Conservation (phyloP, 1,140 invertebrate species). For the Vanessa atalanta region DNA sequence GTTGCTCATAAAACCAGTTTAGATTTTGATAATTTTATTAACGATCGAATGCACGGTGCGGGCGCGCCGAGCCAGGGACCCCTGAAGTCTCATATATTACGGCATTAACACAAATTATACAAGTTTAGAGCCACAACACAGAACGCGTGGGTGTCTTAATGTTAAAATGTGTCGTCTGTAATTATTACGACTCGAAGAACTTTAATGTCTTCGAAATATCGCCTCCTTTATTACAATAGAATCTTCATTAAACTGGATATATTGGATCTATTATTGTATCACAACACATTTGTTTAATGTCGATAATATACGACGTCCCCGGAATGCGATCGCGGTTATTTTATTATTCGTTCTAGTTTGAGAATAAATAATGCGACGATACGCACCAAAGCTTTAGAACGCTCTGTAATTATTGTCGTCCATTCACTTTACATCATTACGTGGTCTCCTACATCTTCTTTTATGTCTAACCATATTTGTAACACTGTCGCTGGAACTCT, state of each 20-base stretch:
- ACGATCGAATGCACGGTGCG: slow-evolving; percentile 72
- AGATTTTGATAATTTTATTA: slow-evolving; percentile 81
- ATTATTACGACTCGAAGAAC: slow-evolving; percentile 75
- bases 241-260: slow-evolving; percentile 66
- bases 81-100: slow-evolving; percentile 78
- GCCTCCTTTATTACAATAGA: slow-evolving; percentile 76
- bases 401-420: slow-evolving; percentile 70
- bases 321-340: slow-evolving; percentile 45
- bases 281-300: slow-evolving; percentile 61
- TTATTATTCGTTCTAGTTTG: slow-evolving; percentile 30
- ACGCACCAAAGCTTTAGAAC: slow-evolving; percentile 63
- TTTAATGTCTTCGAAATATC: slow-evolving; percentile 77
- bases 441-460: slow-evolving; percentile 64
- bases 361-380: slow-evolving; percentile 65
- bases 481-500: slow-evolving; percentile 43
- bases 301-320: slow-evolving; percentile 43
- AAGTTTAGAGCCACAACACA: slow-evolving; percentile 77
- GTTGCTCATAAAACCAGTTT: slow-evolving; percentile 76
- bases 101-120: slow-evolving; percentile 80
- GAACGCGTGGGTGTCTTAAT: slow-evolving; percentile 76
- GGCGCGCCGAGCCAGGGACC: slow-evolving; percentile 63
- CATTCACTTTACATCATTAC: slow-evolving; percentile 74
- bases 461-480: slow-evolving; percentile 61
- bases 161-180: slow-evolving; percentile 79
- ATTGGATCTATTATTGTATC: slow-evolving; percentile 62